Percentiles rank a stretch among this genome's conserved stretches.
phyloP scores from a whole-genome alignment of 1,140 invertebrate genomes.

The Adoxophyes honmai region DNA sequence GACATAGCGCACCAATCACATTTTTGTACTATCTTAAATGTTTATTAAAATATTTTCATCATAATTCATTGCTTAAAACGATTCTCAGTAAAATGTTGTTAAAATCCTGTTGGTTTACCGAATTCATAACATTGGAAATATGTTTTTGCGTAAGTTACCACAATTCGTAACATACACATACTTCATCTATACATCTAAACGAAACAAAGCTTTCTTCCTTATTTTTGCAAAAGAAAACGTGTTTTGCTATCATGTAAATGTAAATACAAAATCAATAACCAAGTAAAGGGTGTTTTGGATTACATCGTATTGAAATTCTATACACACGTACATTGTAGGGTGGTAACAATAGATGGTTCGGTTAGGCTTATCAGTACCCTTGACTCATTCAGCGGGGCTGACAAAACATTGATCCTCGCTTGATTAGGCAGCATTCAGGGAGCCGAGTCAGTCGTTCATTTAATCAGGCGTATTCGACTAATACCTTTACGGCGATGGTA shows the following conservation, averaged over 20 bases:
- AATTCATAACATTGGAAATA: too few relatives aligned
- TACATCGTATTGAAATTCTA: constrained; percentile 15
- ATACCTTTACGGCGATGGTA: constrained; percentile 15
- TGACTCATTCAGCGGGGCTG: constrained; percentile 26
- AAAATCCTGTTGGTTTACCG: too few relatives aligned
- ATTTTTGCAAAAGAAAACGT: neutral
- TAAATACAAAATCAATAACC: constrained; percentile 10
- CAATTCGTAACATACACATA: too few relatives aligned
- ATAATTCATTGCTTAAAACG: too few relatives aligned
- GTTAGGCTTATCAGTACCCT: constrained; percentile 27
- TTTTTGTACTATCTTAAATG: too few relatives aligned
- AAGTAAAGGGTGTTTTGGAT: neutral
- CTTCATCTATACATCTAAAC: neutral
- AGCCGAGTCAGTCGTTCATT: constrained; percentile 34
- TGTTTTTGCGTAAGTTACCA: too few relatives aligned
- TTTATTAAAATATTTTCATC: too few relatives aligned
- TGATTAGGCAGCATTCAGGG: constrained; percentile 39
- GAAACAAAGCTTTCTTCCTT: neutral
- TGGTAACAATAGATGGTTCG: constrained; percentile 30
- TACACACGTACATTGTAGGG: neutral
- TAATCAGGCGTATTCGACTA: constrained; percentile 32
- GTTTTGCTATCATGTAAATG: neutral
- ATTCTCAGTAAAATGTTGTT: too few relatives aligned
- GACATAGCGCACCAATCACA: too few relatives aligned
- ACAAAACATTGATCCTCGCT: constrained; percentile 45